Percentiles rank a stretch among this genome's conserved stretches.
Conservation (phyloP, 2,797 vertebrate genomes). For the Garrulus glandarius region DNA sequence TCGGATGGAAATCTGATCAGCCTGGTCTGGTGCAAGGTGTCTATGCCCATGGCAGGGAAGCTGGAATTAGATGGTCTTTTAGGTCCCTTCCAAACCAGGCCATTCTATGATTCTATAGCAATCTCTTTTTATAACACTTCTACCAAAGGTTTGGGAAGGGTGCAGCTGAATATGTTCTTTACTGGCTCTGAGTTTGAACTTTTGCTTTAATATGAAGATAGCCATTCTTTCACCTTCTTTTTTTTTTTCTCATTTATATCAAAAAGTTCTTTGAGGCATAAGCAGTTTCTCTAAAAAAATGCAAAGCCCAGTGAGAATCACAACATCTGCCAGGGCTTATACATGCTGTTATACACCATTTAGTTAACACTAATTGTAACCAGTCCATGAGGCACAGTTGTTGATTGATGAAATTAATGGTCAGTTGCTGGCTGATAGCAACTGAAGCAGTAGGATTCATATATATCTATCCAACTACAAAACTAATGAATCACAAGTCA, state of each 20-base stretch:
- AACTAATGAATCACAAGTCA: not conserved
- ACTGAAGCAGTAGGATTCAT: not conserved
- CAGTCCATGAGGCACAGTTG: not conserved
- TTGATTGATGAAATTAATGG: conserved; percentile 4
- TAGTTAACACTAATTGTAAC: not conserved
- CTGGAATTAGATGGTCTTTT: not conserved
- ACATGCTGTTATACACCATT: not conserved
- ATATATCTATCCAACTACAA: not conserved
- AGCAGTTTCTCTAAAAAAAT: not conserved
- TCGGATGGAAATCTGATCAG: not conserved
- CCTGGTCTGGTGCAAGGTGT: not conserved
- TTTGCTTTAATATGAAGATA: not conserved
- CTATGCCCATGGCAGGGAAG: not conserved
- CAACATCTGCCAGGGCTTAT: not conserved
- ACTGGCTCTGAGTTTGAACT: not conserved
- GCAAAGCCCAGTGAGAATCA: not conserved
- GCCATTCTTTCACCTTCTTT: not conserved
- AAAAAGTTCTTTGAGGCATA: not conserved
- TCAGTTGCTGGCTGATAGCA: not conserved
- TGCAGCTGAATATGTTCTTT: not conserved
- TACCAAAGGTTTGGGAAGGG: not conserved
- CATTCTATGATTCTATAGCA: not conserved
- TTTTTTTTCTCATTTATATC: not conserved
- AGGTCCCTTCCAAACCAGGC: not conserved
- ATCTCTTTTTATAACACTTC: not conserved